These are phyloP conservation scores for Ichneumoninae sp. DNA, from an alignment of 2,888 invertebrate genomes.

Conservation along the genomic window DNA sequence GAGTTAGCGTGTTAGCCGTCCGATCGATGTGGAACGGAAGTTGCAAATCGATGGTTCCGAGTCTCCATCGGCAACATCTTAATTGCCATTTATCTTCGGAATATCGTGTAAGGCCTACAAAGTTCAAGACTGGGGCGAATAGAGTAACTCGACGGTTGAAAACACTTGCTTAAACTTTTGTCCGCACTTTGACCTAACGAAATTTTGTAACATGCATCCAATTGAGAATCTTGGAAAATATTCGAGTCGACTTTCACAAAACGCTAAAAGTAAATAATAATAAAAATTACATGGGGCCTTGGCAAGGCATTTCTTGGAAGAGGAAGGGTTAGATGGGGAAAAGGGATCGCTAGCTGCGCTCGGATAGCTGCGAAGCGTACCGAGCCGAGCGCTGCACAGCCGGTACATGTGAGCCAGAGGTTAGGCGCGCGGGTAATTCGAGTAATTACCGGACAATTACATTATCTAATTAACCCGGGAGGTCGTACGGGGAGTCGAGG, in stretches of 20 bases:
- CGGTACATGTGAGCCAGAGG: constrained; percentile 67
- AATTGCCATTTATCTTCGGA: neutral
- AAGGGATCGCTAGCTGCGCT: constrained; percentile 12
- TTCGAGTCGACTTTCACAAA: neutral
- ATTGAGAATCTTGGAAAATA: neutral
- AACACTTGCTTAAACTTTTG: neutral
- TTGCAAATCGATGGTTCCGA: constrained; percentile 50
- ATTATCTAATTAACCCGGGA: constrained; percentile 83
- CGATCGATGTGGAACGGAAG: constrained; percentile 40
- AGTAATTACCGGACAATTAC: constrained; percentile 83
- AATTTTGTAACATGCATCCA: neutral
- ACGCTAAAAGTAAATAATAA: neutral
- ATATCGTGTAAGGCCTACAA: neutral
- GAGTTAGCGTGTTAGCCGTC: constrained; percentile 24
- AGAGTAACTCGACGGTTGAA: neutral
- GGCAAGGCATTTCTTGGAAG: neutral
- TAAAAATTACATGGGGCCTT: neutral
- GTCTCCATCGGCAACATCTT: neutral
- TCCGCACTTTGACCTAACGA: neutral
- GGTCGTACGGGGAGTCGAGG: constrained; percentile 72
- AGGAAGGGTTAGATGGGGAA: constrained; percentile 36
- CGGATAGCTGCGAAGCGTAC: neutral
- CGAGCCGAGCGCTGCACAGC: constrained; percentile 13
- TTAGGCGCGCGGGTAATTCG: constrained; percentile 80
- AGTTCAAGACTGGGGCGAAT: neutral